Evolutionary conservation across 2,888 invertebrate genomes (phyloP).

Genomic region (Peribatodes rhomboidaria): DNA sequence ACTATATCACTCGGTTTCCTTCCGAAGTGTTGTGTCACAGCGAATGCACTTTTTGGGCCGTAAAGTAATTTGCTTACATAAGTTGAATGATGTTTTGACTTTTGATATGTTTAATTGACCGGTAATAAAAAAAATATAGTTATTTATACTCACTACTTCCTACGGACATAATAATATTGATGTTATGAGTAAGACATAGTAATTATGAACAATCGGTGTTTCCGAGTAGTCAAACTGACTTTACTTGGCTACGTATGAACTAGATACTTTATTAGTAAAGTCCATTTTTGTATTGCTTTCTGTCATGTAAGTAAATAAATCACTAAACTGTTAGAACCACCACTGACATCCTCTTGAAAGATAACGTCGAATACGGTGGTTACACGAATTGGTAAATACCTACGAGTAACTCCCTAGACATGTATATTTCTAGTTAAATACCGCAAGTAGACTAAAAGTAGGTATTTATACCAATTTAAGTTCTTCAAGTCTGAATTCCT

Average conservation of each 20-base stretch:
- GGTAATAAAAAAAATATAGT: constrained; percentile 17
- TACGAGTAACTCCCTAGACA: no score
- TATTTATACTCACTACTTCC: constrained; percentile 25
- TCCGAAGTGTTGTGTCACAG: constrained; percentile 47
- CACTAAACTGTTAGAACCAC: no score
- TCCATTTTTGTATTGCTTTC: no score
- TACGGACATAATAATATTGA: constrained; percentile 2
- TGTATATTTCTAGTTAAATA: no score
- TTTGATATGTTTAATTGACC: constrained; percentile 23
- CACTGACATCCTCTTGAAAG: no score
- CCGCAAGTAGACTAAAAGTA: not conserved
- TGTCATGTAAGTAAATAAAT: no score
- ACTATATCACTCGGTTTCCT: constrained; percentile 45
- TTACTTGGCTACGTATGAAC: no score
- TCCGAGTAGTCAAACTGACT: no score
- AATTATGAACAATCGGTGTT: no score
- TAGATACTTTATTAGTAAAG: no score
- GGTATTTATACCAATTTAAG: not conserved
- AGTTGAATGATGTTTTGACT: constrained; percentile 26
- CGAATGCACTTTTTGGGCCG: constrained; percentile 39
- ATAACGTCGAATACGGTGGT: no score
- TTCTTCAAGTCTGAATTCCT: constrained; percentile 19
- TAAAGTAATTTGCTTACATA: constrained; percentile 37
- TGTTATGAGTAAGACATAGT: not conserved
- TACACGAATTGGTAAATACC: no score